Conservation (phyloP, 1,140 invertebrate genomes). For the Hylaeus anthracinus region DNA sequence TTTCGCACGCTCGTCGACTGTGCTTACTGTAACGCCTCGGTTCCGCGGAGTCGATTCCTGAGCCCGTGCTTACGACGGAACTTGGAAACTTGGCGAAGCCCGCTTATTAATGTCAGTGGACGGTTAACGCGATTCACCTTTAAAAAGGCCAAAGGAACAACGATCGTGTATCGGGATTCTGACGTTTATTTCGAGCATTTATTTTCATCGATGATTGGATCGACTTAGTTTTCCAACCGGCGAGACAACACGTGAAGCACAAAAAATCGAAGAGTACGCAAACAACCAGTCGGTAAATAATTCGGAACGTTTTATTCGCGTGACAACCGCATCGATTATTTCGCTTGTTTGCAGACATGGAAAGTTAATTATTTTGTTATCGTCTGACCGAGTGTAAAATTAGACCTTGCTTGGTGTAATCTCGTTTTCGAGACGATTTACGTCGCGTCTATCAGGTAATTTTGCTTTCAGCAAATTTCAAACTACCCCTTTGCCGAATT, state of each 20-base stretch:
- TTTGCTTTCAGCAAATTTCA: slow-evolving; percentile 25
- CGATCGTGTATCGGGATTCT: too few relatives aligned
- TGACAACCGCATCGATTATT: background rate
- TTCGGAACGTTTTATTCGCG: background rate
- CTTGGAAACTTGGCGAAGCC: background rate
- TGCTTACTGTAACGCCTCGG: background rate
- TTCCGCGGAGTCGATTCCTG: background rate
- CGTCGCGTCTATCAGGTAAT: slow-evolving; percentile 21
- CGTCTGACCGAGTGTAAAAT: slow-evolving; percentile 23
- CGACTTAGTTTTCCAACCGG: too few relatives aligned
- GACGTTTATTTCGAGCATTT: too few relatives aligned
- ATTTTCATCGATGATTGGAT: too few relatives aligned
- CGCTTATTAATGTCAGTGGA: background rate
- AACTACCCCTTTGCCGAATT: background rate
- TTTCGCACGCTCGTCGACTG: background rate
- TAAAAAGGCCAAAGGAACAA: too few relatives aligned
- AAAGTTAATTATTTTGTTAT: slow-evolving; percentile 18
- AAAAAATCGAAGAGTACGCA: too few relatives aligned
- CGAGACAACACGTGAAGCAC: too few relatives aligned
- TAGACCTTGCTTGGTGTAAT: slow-evolving; percentile 15
- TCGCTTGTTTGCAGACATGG: slow-evolving; percentile 2
- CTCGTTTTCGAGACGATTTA: slow-evolving; percentile 25
- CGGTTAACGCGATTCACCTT: background rate
- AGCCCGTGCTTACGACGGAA: background rate
- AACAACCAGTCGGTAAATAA: too few relatives aligned